Conservation (phyloP, 2,888 invertebrate genomes). For the Drosophila borborema region DNA sequence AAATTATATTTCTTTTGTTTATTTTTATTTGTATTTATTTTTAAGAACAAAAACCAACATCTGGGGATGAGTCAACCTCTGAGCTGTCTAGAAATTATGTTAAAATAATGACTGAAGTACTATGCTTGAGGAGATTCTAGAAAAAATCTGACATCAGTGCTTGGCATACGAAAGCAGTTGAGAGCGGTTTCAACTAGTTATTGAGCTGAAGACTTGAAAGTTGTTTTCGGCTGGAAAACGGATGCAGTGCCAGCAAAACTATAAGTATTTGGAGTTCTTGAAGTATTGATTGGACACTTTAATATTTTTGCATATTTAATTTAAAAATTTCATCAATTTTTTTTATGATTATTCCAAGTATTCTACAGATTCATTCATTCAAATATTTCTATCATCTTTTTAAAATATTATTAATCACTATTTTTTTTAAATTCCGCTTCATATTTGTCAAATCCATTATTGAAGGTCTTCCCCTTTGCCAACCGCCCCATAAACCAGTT, state of each 20-base stretch:
- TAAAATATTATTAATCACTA: background rate
- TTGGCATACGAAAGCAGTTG: constrained; percentile 7
- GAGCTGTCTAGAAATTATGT: constrained; percentile 23
- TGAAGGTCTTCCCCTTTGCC: constrained; percentile 6
- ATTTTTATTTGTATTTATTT: constrained; percentile 3
- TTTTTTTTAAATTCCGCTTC: background rate
- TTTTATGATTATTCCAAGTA: background rate
- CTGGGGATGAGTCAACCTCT: constrained; percentile 54
- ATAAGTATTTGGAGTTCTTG: background rate
- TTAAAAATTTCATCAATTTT: background rate
- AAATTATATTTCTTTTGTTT: constrained; percentile 1
- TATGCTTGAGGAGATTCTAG: constrained; percentile 13
- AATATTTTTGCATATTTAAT: background rate
- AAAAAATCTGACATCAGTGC: constrained; percentile 40
- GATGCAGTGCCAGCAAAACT: background rate
- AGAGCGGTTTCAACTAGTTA: constrained; percentile 38
- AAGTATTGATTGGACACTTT: too few species aligned
- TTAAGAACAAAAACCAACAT: constrained; percentile 13
- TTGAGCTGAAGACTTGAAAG: constrained; percentile 11
- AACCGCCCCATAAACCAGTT: constrained; percentile 35
- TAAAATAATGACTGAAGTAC: constrained; percentile 19
- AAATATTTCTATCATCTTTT: background rate
- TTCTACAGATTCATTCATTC: background rate
- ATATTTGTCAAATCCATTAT: constrained; percentile 1
- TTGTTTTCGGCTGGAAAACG: constrained; percentile 11